Evolutionary conservation across 2,797 vertebrate species (phyloP), one percentile per base, ranked within the genome.

Genomic region (Pogoniulus pusillus): DNA sequence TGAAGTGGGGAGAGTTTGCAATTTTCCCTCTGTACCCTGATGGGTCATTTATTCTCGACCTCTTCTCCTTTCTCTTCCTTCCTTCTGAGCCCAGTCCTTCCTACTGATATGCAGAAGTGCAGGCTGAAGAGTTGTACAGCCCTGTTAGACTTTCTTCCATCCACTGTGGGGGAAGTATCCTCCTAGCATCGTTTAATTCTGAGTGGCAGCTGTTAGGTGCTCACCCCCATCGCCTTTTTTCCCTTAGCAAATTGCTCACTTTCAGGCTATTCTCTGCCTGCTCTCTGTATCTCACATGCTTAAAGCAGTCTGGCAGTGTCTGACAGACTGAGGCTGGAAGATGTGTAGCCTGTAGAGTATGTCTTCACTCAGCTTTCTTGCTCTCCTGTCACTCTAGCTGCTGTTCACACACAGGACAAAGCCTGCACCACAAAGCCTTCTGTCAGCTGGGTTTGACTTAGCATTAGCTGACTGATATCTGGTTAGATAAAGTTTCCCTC

Each of bases 261-360:
- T 93, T 96, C 93, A 94, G 65, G 57, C 96, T 89, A 87, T 96
- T 96, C 78, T 95, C 68, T 93, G 64, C 92, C 84, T 66, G 64
- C 18, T 86, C 59, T 91, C 70, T 63, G 17, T 76, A 64, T 93
- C 85, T 94, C 74, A 73, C 65, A 91, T 54, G 89, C 30, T 90
- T 96, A 77, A 96, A 95, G 53, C 58, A 94, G 85, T 82, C 68
- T 94, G 91, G 53, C 77, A 95, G 72, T 85, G 83, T 35, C 82
- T 95, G 94, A 88, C 77, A 94, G 90, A 89, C 90, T 53, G 59
- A 93, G 93, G 43, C 80, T 87, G 51, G 69, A 82, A 93, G 96
- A 82, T 84, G 81, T 78, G 68, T 82, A 91, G 23, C 54, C 47
- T 85, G 47, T 62, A 78, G 72, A 86, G 76, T 22, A 65, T 22